Conservation (phyloP, 1,140 invertebrate genomes). For the Colletes latitarsis region DNA sequence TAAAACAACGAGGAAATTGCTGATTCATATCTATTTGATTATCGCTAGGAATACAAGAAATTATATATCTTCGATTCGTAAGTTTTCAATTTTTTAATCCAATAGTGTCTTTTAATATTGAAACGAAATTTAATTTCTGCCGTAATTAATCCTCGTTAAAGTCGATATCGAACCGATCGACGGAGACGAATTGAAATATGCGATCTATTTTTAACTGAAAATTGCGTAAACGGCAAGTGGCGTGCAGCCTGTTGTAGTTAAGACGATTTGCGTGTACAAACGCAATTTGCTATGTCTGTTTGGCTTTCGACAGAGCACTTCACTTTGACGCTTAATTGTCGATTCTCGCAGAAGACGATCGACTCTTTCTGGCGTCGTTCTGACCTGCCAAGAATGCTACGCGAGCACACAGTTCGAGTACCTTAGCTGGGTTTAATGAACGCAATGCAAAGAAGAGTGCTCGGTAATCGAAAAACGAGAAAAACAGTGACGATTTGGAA, state of each 20-base stretch:
- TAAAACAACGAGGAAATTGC: neutral
- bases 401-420: neutral
- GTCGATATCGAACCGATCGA: neutral
- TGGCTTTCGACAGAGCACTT: neutral
- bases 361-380: slow-evolving; percentile 13
- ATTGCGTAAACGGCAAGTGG: too few species aligned
- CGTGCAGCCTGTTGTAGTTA: too few species aligned
- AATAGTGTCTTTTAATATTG: too few species aligned
- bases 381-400: slow-evolving; percentile 28
- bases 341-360: neutral
- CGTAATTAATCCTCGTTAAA: too few species aligned
- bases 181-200: neutral
- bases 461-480: neutral
- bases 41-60: too few species aligned
- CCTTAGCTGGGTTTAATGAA: slow-evolving; percentile 2
- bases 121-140: too few species aligned
- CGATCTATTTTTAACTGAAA: too few species aligned
- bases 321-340: neutral
- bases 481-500: neutral
- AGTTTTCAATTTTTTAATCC: too few species aligned
- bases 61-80: too few species aligned
- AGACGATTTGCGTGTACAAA: neutral
- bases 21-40: too few species aligned
- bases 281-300: neutral
- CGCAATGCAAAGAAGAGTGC: neutral